Conservation (phyloP, 2,113 vertebrate species). For the Menidia beryllina region DNA sequence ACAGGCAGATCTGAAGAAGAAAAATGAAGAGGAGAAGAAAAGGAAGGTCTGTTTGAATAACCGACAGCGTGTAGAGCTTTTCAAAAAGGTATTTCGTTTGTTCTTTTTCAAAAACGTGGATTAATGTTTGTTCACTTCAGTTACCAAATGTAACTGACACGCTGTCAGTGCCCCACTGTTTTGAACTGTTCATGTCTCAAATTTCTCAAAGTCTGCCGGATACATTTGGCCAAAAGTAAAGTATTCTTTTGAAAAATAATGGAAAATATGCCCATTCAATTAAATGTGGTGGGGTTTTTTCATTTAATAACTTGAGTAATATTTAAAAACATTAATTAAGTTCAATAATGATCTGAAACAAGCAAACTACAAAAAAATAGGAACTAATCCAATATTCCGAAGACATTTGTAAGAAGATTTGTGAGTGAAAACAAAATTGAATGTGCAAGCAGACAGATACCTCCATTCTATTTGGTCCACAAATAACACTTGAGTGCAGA, state of each 20-base stretch:
- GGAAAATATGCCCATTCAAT: too few species aligned
- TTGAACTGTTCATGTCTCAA: neutral
- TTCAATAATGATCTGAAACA: too few species aligned
- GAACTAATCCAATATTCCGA: too few species aligned
- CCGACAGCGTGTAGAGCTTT: conserved; percentile 86
- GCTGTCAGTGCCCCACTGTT: too few species aligned
- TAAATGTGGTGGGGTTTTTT: too few species aligned
- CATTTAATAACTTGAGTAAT: too few species aligned
- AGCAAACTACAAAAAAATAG: too few species aligned
- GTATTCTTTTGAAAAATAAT: too few species aligned
- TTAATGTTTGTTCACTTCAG: too few species aligned
- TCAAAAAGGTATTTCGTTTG: conserved; percentile 88
- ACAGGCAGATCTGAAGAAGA: conserved; percentile 86
- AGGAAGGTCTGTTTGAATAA: conserved; percentile 84
- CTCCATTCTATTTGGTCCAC: neutral
- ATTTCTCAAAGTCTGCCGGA: neutral
- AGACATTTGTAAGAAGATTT: neutral
- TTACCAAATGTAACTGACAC: too few species aligned
- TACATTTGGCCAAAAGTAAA: neutral
- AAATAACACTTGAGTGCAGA: neutral
- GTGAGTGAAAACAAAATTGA: neutral
- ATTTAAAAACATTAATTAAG: too few species aligned
- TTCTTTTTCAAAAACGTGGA: too few species aligned
- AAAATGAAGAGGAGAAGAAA: conserved; percentile 88
- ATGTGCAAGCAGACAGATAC: neutral